Base-by-base conservation (phyloP, 2,113 vertebrate species). In the Proterorhinus semilunaris region DNA sequence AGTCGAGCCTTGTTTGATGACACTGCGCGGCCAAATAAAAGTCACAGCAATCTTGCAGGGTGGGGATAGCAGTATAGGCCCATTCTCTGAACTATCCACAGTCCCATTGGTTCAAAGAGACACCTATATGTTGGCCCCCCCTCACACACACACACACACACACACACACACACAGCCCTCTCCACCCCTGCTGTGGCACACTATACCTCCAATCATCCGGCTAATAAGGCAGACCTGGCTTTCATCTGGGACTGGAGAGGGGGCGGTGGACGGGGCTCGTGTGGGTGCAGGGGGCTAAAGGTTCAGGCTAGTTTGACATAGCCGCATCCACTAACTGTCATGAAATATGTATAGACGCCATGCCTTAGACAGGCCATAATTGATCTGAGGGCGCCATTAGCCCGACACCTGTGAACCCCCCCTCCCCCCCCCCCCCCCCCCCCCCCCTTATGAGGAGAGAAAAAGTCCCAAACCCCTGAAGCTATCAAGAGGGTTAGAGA, bases 311-410 rank as follows among this genome's bases (percentile, higher is more conserved):
- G 72, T 6, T n/a, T 8, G 53, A 21, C 55, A 11, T 68, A 21
- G 75, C 65, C 8, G 27, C 74, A 69, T 84, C 86, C 74, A 71
- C 68, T 74, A 71, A 57, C 42, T 44, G 69, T 89, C 90, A 90
- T 92, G 75, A 91, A 93, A 91, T 88, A 93, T 92, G 88, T 84
- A 92, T 90, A 65, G 74, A 69, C 45, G 10, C 80, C 27, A 53
- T 7, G 79, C 68, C 74, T 83, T 66, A 72, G 79, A 69, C 42
- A 13, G 12, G 64, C 73, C 68, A 71, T 87, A 87, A 90, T 86
- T 84, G 83, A 88, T 88, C 83, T 59, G 71, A 69, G 59, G 77
- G 74, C 62, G 6, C 71, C 84, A 83, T 87, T 84, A 78, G 75
- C 68, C 66, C 85, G 71, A 85, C 89, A 92, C 90, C 89, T 90